Percentiles rank a stretch among this genome's conserved stretches.
Conservation (phyloP, 2,888 invertebrate genomes). For the Thysanoteuthis rhombus region DNA sequence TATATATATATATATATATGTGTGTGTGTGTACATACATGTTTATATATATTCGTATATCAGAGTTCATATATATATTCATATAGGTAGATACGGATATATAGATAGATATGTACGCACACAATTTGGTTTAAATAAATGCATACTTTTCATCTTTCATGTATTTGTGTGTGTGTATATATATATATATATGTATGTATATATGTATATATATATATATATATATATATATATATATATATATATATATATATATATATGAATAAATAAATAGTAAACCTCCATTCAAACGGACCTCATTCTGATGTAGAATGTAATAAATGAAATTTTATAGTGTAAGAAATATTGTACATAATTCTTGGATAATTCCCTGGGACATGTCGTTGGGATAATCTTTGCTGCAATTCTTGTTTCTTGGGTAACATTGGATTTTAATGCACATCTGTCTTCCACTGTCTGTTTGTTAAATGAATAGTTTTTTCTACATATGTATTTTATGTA, state of each 20-base stretch:
- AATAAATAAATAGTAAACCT: too few species aligned
- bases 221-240: not conserved
- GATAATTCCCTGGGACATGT: too few species aligned
- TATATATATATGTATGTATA: not conserved
- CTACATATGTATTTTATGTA: too few species aligned
- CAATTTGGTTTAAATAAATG: not conserved
- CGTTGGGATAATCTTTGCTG: too few species aligned
- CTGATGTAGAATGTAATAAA: too few species aligned
- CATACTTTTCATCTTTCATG: not conserved
- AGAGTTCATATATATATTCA: not conserved
- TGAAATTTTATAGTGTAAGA: too few species aligned
- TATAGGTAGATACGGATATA: not conserved
- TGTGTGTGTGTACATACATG: not conserved
- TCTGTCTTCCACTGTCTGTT: too few species aligned
- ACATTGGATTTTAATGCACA: too few species aligned
- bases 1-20: not conserved
- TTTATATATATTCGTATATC: not conserved
- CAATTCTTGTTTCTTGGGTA: too few species aligned
- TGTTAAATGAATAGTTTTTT: too few species aligned
- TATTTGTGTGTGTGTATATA: not conserved
- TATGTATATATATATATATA: not conserved
- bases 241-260: constrained; percentile 14
- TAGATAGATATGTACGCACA: not conserved
- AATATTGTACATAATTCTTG: too few species aligned
- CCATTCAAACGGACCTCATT: too few species aligned